Conservation (phyloP, 2,888 invertebrate genomes). For the Rotaria socialis region DNA sequence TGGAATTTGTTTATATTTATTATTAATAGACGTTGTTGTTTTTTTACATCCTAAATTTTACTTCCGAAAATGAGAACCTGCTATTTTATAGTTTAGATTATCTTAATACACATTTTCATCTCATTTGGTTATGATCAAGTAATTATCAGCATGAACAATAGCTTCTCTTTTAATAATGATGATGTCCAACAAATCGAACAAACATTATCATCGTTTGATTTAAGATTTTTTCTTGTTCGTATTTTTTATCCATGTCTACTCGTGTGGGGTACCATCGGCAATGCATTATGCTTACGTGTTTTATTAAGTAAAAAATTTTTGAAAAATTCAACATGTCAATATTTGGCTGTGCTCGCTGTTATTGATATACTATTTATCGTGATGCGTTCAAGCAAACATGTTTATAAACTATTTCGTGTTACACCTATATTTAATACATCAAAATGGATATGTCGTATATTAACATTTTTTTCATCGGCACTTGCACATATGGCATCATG, state of each 20-base stretch:
- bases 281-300: constrained; percentile 12
- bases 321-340: constrained; percentile 31
- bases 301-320: constrained; percentile 35
- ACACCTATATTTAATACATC: background rate
- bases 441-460: constrained; percentile 6
- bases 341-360: constrained; percentile 18
- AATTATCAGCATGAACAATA: background rate
- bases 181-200: background rate
- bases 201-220: background rate
- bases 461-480: constrained; percentile 11
- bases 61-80: too few relatives aligned
- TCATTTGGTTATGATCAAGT: background rate
- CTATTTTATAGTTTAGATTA: background rate
- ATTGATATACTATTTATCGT: constrained; percentile 6
- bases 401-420: background rate
- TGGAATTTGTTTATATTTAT: background rate
- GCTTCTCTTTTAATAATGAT: background rate
- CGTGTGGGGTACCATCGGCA: constrained; percentile 4
- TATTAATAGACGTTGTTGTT: background rate
- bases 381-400: background rate
- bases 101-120: background rate
- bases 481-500: constrained; percentile 22
- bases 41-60: too few relatives aligned
- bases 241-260: constrained; percentile 17
- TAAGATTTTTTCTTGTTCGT: background rate